These are phyloP conservation scores for Drosophila nikananu DNA, from an alignment of 1,140 invertebrate species.

Conservation along the genomic window DNA sequence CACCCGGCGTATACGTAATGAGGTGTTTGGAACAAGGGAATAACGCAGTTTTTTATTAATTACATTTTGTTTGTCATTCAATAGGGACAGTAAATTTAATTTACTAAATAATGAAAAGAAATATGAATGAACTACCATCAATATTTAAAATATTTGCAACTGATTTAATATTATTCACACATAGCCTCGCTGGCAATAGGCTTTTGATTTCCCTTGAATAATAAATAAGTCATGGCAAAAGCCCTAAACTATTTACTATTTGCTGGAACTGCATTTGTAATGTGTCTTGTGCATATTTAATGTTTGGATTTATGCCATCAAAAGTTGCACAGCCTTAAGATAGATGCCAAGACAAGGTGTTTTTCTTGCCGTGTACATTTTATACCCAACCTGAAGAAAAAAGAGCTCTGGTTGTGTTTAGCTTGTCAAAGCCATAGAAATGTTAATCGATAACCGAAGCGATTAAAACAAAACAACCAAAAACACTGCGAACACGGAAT, in stretches of 20 bases:
- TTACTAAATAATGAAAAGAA: not conserved
- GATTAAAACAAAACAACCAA: slow-evolving; percentile 51
- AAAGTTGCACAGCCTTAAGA: slow-evolving; percentile 30
- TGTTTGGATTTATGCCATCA: slow-evolving; percentile 44
- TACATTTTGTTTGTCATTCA: not conserved
- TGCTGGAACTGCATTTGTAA: slow-evolving; percentile 38
- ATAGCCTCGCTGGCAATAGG: not conserved
- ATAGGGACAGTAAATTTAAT: not conserved
- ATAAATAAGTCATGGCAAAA: slow-evolving; percentile 26
- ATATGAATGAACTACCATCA: not conserved
- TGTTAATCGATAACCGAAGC: slow-evolving; percentile 58
- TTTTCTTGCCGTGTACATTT: slow-evolving; percentile 53
- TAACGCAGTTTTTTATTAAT: no score
- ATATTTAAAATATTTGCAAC: not conserved
- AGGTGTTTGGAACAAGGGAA: not conserved
- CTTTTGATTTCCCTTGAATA: slow-evolving; percentile 20
- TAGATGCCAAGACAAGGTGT: slow-evolving; percentile 58
- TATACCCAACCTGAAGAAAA: slow-evolving; percentile 38
- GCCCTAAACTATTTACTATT: slow-evolving; percentile 30
- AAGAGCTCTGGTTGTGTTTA: slow-evolving; percentile 7
- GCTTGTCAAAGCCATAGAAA: slow-evolving; percentile 29
- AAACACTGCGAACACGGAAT: slow-evolving; percentile 32
- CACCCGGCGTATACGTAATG: slow-evolving; percentile 55
- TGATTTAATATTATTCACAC: slow-evolving; percentile 4
- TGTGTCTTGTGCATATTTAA: slow-evolving; percentile 19